These are phyloP conservation scores for Boloria euphrosyne DNA, from an alignment of 2,888 invertebrate species.

Conservation along the genomic window DNA sequence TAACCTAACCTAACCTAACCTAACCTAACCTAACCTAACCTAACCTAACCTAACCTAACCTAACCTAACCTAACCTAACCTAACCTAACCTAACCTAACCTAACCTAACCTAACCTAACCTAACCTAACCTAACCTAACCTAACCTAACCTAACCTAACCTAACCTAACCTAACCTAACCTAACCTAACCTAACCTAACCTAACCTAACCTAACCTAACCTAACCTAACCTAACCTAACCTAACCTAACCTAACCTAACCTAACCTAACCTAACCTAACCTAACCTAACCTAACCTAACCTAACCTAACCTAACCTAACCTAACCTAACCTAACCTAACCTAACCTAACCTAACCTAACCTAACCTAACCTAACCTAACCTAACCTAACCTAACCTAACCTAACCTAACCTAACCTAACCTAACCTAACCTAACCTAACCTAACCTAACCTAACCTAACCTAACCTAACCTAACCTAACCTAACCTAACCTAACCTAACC, in stretches of 20 bases:
- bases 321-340: no score
- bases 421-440: constrained; percentile 40
- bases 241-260: constrained; percentile 38
- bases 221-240: constrained; percentile 35
- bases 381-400: constrained; percentile 39
- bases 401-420: no score
- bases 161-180: constrained; percentile 39
- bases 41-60: constrained; percentile 28
- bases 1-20: constrained; percentile 20
- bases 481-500: constrained; percentile 47
- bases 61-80: constrained; percentile 33
- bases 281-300: constrained; percentile 35
- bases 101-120: constrained; percentile 33
- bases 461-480: constrained; percentile 45
- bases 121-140: constrained; percentile 37
- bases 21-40: constrained; percentile 14
- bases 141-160: constrained; percentile 41
- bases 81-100: constrained; percentile 35
- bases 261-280: constrained; percentile 39
- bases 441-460: constrained; percentile 38
- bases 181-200: constrained; percentile 42
- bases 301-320: no score
- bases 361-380: constrained; percentile 40
- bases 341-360: constrained; percentile 39
- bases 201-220: constrained; percentile 41